These are phyloP conservation scores for Galerucella nymphaeae DNA, from an alignment of 2,888 invertebrate species.

Conservation along the genomic window DNA sequence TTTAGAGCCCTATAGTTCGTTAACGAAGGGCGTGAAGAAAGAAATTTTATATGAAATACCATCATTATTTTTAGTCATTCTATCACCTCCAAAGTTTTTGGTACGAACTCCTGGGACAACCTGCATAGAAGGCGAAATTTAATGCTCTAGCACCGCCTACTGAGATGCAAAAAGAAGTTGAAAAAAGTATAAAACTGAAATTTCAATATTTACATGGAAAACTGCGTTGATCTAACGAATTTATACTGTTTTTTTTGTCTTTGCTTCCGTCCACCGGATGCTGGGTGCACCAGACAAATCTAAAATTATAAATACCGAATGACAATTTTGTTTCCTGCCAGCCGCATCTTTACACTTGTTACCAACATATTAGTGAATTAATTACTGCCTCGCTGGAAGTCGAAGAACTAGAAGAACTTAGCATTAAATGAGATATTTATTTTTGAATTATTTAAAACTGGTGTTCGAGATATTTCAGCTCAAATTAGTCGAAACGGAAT, in stretches of 20 bases:
- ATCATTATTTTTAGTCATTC: no score
- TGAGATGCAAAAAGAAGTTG: no score
- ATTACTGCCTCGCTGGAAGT: slow-evolving; percentile 20
- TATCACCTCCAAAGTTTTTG: no score
- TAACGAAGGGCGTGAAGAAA: no score
- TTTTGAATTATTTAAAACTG: slow-evolving; percentile 16
- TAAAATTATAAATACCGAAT: slow-evolving; percentile 58
- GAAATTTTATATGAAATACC: no score
- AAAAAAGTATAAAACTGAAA: not conserved
- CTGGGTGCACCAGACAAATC: slow-evolving; percentile 53
- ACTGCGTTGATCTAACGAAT: slow-evolving; percentile 4
- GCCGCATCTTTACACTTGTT: slow-evolving; percentile 38
- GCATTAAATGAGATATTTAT: slow-evolving; percentile 18
- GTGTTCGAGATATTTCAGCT: not conserved
- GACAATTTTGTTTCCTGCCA: slow-evolving; percentile 54
- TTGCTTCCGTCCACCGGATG: slow-evolving; percentile 49
- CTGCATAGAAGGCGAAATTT: no score
- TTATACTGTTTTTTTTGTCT: slow-evolving; percentile 30
- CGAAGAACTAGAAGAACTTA: slow-evolving; percentile 16
- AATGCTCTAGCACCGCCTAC: no score
- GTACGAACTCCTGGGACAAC: no score
- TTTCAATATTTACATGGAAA: not conserved
- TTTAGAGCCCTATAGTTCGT: no score
- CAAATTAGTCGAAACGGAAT: slow-evolving; percentile 5
- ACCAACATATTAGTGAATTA: slow-evolving; percentile 31